Evolutionary conservation across 2,797 vertebrate species (phyloP).

Genomic region (Serranus cabrilla): DNA sequence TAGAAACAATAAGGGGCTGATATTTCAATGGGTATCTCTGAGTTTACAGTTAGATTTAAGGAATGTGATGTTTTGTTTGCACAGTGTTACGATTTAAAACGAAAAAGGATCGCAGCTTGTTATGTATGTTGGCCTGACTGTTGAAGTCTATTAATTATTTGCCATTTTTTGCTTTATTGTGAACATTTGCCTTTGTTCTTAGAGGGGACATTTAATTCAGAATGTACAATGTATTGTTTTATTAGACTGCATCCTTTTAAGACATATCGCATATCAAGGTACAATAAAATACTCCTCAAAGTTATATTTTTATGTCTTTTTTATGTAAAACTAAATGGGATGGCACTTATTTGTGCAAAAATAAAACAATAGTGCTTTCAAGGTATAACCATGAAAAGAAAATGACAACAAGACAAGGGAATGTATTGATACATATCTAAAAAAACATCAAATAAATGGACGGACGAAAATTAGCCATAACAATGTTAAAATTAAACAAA

Average conservation of each 20-base stretch:
- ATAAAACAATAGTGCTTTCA: too few species aligned
- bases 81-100: slow-evolving; percentile 12
- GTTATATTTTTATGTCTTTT: neutral
- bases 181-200: slow-evolving; percentile 37
- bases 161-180: slow-evolving; percentile 13
- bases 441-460: too few species aligned
- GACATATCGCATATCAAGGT: slow-evolving; percentile 31
- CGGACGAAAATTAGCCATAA: too few species aligned
- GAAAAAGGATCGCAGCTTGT: neutral
- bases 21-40: slow-evolving; percentile 5
- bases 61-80: slow-evolving; percentile 41
- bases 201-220: neutral
- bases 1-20: slow-evolving; percentile 13
- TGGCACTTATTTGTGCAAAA: neutral
- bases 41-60: slow-evolving; percentile 45
- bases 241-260: slow-evolving; percentile 38
- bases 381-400: too few species aligned
- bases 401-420: too few species aligned
- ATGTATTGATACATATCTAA: too few species aligned
- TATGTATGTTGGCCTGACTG: slow-evolving; percentile 45
- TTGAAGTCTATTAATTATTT: slow-evolving; percentile 5
- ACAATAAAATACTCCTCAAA: slow-evolving; percentile 49
- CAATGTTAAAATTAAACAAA: too few species aligned
- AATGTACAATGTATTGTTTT: slow-evolving; percentile 42
- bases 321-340: neutral